Conservation (phyloP, 2,888 invertebrate species). For the Leptothorax acervorum region DNA sequence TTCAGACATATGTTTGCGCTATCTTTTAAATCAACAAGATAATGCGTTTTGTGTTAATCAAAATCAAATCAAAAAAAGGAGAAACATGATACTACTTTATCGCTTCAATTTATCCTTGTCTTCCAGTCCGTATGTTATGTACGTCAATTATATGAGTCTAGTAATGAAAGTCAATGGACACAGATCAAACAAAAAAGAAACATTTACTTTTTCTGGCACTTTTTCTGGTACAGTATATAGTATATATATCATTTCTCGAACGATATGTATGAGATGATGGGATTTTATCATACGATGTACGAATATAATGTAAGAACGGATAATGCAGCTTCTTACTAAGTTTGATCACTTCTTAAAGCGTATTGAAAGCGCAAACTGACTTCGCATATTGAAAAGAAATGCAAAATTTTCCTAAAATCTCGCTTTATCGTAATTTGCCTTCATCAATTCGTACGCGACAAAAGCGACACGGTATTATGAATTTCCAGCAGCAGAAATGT, state of each 20-base stretch:
- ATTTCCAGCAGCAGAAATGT: not conserved
- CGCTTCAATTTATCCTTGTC: constrained; percentile 66
- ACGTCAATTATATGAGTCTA: constrained; percentile 64
- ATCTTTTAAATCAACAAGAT: constrained; percentile 44
- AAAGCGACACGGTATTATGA: not conserved
- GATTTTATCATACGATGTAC: not conserved
- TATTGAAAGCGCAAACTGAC: not conserved
- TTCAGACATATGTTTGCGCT: not conserved
- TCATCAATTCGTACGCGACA: not conserved
- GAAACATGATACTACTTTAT: not conserved
- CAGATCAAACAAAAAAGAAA: constrained; percentile 22
- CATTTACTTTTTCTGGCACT: not conserved
- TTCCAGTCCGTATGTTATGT: constrained; percentile 41
- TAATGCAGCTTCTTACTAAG: not conserved
- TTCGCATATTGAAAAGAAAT: not conserved
- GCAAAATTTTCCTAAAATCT: not conserved
- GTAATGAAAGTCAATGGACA: constrained; percentile 61
- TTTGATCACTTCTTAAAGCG: not conserved
- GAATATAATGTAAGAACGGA: not conserved
- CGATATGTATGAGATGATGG: not conserved
- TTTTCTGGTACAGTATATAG: not conserved
- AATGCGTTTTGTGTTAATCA: constrained; percentile 63
- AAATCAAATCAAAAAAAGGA: not conserved
- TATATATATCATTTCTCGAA: not conserved
- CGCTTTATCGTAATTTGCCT: not conserved